Conservation (phyloP, 1,140 invertebrate species). For the Sycobia sp. region DNA sequence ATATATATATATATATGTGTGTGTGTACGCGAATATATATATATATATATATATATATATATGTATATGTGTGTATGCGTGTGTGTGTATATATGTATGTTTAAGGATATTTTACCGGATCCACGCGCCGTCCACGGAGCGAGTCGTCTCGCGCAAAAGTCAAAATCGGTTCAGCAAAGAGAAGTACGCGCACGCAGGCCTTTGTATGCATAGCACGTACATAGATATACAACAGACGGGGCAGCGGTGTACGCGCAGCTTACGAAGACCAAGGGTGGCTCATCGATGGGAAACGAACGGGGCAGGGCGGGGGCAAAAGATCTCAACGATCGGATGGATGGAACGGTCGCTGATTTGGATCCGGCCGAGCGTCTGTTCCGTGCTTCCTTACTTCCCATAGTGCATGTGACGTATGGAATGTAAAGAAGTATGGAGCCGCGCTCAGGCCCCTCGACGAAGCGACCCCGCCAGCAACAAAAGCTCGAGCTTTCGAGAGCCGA, state of each 20-base stretch:
- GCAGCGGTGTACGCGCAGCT: neutral
- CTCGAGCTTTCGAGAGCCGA: neutral
- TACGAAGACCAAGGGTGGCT: neutral
- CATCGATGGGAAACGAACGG: too few relatives aligned
- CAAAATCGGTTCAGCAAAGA: too few relatives aligned
- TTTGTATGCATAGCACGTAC: neutral
- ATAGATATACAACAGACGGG: too few relatives aligned
- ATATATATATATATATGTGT: too few relatives aligned
- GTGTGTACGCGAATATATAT: too few relatives aligned
- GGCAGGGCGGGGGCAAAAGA: neutral
- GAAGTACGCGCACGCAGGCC: neutral
- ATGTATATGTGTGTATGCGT: too few relatives aligned
- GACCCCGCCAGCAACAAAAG: neutral
- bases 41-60: too few relatives aligned
- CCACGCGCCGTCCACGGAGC: too few relatives aligned
- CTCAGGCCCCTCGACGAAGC: constrained; percentile 46
- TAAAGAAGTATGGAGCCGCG: constrained; percentile 94
- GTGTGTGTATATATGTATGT: too few relatives aligned
- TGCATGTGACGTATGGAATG: constrained; percentile 88
- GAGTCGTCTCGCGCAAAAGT: too few relatives aligned
- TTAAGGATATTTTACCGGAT: too few relatives aligned
- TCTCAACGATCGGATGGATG: neutral
- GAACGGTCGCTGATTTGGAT: constrained; percentile 4
- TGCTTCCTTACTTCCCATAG: constrained; percentile 97
- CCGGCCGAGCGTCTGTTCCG: constrained; percentile 77